Evolutionary conservation across 2,888 invertebrate genomes (phyloP), one percentile per base, ranked within the genome.

Genomic region (Barypeithes pellucidus): DNA sequence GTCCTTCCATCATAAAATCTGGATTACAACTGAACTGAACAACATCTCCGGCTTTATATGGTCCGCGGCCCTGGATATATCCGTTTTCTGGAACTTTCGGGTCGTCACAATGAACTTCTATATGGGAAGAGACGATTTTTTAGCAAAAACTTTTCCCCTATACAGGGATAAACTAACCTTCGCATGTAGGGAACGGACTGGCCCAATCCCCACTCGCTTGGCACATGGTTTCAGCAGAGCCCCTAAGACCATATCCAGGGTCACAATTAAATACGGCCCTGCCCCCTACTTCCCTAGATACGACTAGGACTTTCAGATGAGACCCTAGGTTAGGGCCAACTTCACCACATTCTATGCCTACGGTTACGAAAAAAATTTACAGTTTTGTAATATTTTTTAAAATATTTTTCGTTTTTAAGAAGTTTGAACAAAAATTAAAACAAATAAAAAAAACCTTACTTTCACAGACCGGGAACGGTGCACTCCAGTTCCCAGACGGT

Each of bases 401-500:
- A 41, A n/a, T 12, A 41, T 12, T 41, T 14, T 12, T 36, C n/a
- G n/a, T n/a, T n/a, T n/a, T n/a, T n/a, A n/a, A 36, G 5, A 36
- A 24, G 24, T 2, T 24, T 24, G 24, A 24, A 24, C 24, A 5
- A 24, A 24, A 24, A 24, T 24, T 24, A 29, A 5, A 29, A 29
- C 9, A 29, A 29, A 29, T 4, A 5, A 3, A 7, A 20, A 11
- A 72, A 67, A 70, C 87, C 90, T 89, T 86, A 92, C 94, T 94
- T 86, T 94, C 94, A 84, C 95, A 95, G 52, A 93, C 91, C 7
- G 95, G 95, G 75, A 94, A 87, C 1, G 93, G 93, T 0, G 93
- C 91, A 79, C 94, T 94, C 95, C 95, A 95, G 84, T 94, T 94
- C 24, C 95, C 95, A 18, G 94, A 94, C 0, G 95, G 93, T n/a